Conservation (phyloP, 2,888 invertebrate genomes). For the Cephus sareptanus region DNA sequence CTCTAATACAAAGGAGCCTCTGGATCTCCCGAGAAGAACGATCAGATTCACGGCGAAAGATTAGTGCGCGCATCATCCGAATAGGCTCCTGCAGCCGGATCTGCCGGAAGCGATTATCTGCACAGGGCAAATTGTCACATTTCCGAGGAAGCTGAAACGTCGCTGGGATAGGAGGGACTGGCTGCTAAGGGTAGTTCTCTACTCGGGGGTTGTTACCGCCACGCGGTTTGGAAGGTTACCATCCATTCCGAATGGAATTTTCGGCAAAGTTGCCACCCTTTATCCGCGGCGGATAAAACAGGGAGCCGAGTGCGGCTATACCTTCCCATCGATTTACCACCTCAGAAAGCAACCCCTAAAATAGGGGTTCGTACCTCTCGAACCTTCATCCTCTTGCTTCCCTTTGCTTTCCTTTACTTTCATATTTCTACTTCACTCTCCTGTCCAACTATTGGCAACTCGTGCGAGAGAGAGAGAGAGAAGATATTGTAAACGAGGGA, state of each 20-base stretch:
- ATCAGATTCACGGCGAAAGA: too few relatives aligned
- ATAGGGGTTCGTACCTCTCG: neutral
- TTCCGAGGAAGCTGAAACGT: neutral
- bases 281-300: constrained; percentile 52
- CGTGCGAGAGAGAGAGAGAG: too few relatives aligned
- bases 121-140: neutral
- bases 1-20: neutral
- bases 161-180: neutral
- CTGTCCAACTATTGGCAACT: neutral
- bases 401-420: neutral
- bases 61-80: too few relatives aligned
- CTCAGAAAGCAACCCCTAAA: constrained; percentile 1
- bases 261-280: constrained; percentile 32
- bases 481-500: neutral
- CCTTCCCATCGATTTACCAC: constrained; percentile 4
- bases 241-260: constrained; percentile 21
- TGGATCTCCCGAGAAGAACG: too few relatives aligned
- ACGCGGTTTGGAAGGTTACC: constrained; percentile 46
- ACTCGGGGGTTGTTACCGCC: constrained; percentile 43
- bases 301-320: neutral
- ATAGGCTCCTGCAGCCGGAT: too few relatives aligned
- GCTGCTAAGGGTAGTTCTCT: constrained; percentile 22
- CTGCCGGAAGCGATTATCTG: neutral
- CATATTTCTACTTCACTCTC: neutral
- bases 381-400: neutral